phyloP scores from a whole-genome alignment of 2,888 invertebrate genomes.

The Epirrhoe alternata region DNA sequence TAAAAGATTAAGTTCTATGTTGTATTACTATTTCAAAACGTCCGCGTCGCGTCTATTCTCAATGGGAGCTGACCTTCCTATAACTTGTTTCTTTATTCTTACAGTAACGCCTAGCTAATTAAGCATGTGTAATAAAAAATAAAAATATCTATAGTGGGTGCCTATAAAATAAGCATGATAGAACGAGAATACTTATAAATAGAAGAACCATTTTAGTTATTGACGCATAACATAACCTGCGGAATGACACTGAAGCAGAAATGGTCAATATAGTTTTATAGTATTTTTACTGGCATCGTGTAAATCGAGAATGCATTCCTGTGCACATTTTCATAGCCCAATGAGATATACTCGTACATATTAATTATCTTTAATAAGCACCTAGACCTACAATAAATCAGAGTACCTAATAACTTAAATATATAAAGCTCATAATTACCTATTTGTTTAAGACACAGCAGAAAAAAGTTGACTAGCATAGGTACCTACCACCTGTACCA shows the following conservation, averaged over 20 bases:
- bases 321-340: neutral
- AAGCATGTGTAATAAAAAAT: neutral
- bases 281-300: neutral
- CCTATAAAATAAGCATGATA: neutral
- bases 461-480: too few relatives aligned
- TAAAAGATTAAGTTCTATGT: too few relatives aligned
- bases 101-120: neutral
- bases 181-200: neutral
- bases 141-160: neutral
- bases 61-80: neutral
- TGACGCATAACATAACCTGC: neutral
- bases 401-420: too few relatives aligned
- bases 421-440: too few relatives aligned
- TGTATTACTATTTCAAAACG: too few relatives aligned
- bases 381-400: too few relatives aligned
- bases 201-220: neutral
- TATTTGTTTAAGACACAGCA: too few relatives aligned
- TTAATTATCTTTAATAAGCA: neutral
- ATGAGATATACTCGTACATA: neutral
- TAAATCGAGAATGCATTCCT: neutral
- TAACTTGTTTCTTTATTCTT: neutral
- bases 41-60: too few relatives aligned
- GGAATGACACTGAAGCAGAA: neutral
- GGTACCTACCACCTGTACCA: neutral
- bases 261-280: neutral